Conservation (phyloP, 1,140 invertebrate genomes). For the Hyposmocoma kahamanoa region DNA sequence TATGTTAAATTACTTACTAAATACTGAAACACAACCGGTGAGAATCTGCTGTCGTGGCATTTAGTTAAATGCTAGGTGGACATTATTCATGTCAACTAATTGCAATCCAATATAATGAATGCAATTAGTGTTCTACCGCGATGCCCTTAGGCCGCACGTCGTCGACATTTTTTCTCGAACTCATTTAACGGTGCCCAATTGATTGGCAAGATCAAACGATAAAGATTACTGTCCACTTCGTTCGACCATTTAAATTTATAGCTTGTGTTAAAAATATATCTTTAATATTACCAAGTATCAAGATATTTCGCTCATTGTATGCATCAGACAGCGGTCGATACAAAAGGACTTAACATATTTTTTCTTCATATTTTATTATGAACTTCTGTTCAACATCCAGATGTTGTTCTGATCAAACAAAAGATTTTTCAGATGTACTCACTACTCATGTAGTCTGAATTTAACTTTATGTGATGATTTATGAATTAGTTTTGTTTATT, state of each 20-base stretch:
- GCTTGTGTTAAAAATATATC: constrained; percentile 2
- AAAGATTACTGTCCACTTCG: constrained; percentile 27
- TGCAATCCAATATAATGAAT: constrained; percentile 40
- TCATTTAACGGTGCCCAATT: constrained; percentile 31
- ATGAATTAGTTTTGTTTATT: constrained; percentile 59
- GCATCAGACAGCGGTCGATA: constrained; percentile 60
- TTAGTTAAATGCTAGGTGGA: constrained; percentile 29
- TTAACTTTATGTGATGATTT: constrained; percentile 65
- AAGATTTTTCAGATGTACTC: constrained; percentile 67
- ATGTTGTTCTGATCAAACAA: constrained; percentile 72
- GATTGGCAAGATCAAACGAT: constrained; percentile 41
- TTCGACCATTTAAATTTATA: constrained; percentile 21
- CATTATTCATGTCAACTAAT: constrained; percentile 34
- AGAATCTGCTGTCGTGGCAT: constrained; percentile 29
- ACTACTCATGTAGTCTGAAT: constrained; percentile 44
- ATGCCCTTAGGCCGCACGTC: constrained; percentile 21
- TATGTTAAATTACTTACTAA: too few species aligned
- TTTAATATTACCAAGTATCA: constrained; percentile 45
- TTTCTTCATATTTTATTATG: constrained; percentile 73
- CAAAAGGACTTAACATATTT: constrained; percentile 72
- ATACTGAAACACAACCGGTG: constrained; percentile 16
- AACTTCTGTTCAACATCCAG: constrained; percentile 71
- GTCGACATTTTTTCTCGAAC: constrained; percentile 23
- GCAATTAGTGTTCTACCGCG: constrained; percentile 34
- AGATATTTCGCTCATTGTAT: constrained; percentile 28